Evolutionary conservation across 2,113 vertebrate species (phyloP).

Genomic region (Rutilus rutilus): DNA sequence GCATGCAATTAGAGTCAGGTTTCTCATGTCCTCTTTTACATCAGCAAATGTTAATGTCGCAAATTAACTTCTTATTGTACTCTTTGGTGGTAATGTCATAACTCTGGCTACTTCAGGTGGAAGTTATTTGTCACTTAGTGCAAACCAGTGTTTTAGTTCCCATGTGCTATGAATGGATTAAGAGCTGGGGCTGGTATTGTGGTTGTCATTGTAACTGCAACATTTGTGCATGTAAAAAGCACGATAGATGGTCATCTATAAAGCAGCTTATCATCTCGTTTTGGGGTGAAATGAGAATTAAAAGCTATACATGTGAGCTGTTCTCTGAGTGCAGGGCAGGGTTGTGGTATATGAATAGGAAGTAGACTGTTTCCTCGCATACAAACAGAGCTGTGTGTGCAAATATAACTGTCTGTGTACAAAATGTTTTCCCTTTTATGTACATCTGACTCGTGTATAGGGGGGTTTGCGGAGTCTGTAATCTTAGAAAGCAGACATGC

Average conservation of each 20-base stretch:
- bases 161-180: too few relatives aligned
- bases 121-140: not conserved
- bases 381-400: not conserved
- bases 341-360: conserved; percentile 7
- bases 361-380: not conserved
- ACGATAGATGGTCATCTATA: too few relatives aligned
- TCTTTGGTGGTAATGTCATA: not conserved
- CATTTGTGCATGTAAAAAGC: not conserved
- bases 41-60: not conserved
- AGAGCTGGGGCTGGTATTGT: too few relatives aligned
- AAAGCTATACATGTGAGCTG: not conserved
- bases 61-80: not conserved
- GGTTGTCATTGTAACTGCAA: too few relatives aligned
- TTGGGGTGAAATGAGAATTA: not conserved
- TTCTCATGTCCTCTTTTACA: conserved; percentile 45
- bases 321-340: not conserved
- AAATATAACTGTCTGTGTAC: not conserved
- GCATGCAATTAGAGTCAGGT: not conserved
- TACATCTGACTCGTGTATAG: not conserved
- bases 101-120: too few relatives aligned
- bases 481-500: not conserved
- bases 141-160: too few relatives aligned
- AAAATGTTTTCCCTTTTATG: not conserved
- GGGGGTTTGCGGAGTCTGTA: not conserved
- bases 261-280: not conserved